Base-by-base conservation (phyloP, 2,888 invertebrate genomes). In the Anagyrus pseudococci region DNA sequence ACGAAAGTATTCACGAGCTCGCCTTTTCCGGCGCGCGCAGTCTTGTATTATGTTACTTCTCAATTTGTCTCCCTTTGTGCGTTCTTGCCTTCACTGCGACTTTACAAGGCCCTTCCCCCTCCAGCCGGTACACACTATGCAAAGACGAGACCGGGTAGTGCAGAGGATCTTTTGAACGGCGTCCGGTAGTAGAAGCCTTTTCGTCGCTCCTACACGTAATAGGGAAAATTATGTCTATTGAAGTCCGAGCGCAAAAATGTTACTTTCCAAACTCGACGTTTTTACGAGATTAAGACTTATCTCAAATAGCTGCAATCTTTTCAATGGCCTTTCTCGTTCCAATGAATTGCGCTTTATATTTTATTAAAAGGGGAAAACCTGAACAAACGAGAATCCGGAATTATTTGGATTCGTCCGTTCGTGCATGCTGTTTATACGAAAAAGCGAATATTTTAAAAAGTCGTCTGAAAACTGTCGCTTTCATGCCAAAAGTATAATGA, bases 181-280 rank as follows among this genome's bases (percentile, higher is more conserved):
- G 47, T 44, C 20, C 22, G 20, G 33, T 37, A 29, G 13, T 15
- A 23, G 17, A 22, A 37, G 22, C 47, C 37, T 56, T 37, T 47
- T 37, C 29, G 8, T 13, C 37, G 46, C 37, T 46, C 46, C 29
- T 55, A 23, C 55, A 19, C 26, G 20, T 29, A 49, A 26, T 49
- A 23, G 6, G n/a, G 29, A n/a, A 49, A 29, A 29, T 49, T 49
- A 26, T 29, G 26, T 49, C 33, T 20, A 29, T 29, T 49, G 10
- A 49, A 49, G 19, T 26, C 26, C n/a, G 7, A n/a, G 26, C 26
- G 19, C 26, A 48, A 26, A 26, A 25, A 25, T 49, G 26, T 49
- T 8, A 13, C 33, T 29, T 49, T 19, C 29, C 3, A 49, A 46
- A 46, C 46, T 37, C 33, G 33, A 29, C 13, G 13, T 10, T 29